These are phyloP conservation scores for Patella ulyssiponensis DNA, from an alignment of 2,888 invertebrate species.

Conservation along the genomic window DNA sequence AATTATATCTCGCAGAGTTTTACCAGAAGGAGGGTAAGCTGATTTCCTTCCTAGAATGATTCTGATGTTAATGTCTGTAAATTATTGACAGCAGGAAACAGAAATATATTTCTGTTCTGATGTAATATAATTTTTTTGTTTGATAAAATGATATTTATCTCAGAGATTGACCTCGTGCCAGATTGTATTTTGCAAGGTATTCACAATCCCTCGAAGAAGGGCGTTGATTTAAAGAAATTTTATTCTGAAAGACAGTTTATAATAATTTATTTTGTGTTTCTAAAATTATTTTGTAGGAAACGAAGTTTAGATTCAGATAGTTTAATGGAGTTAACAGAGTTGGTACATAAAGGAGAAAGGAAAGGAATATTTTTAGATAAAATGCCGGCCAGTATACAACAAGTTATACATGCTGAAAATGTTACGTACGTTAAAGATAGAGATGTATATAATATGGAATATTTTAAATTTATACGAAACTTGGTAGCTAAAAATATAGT, in stretches of 20 bases:
- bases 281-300: conserved; percentile 38
- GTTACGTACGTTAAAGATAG: conserved; percentile 73
- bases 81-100: no score
- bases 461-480: conserved; percentile 72
- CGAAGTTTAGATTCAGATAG: conserved; percentile 69
- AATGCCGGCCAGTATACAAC: conserved; percentile 72
- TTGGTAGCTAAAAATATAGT: conserved; percentile 59
- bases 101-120: no score
- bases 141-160: no score
- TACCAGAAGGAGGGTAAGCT: conserved; percentile 52
- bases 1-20: conserved; percentile 52
- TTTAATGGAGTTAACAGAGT: conserved; percentile 73
- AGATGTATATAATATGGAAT: conserved; percentile 73
- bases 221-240: background rate
- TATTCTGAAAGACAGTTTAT: background rate
- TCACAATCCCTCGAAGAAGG: no score
- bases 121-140: no score
- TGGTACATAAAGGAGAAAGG: conserved; percentile 74
- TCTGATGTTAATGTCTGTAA: background rate
- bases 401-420: conserved; percentile 73
- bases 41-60: no score
- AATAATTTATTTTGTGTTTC: no score
- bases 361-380: conserved; percentile 71
- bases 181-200: no score
- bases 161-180: no score